These are phyloP conservation scores for Chrysina gloriosa DNA, from an alignment of 2,888 invertebrate genomes.

Conservation along the genomic window DNA sequence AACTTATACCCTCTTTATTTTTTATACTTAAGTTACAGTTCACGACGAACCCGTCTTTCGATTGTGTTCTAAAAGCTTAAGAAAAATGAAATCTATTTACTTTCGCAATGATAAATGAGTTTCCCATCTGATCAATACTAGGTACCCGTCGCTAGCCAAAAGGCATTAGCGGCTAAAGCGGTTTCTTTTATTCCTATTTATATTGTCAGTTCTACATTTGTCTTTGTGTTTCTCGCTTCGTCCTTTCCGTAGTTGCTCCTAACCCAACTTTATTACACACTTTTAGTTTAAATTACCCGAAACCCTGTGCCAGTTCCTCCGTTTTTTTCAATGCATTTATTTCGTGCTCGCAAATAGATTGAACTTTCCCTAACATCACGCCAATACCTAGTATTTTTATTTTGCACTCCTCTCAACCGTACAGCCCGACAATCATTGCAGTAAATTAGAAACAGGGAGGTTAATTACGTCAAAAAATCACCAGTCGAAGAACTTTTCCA, in stretches of 20 bases:
- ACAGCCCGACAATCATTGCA: neutral
- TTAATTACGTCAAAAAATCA: conserved; percentile 17
- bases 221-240: conserved; percentile 11
- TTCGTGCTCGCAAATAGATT: neutral
- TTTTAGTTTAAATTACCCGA: conserved; percentile 23
- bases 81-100: neutral
- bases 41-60: no score
- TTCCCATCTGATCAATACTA: conserved; percentile 13
- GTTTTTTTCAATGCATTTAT: conserved; percentile 1
- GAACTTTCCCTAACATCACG: neutral
- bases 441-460: neutral
- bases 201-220: conserved; percentile 14
- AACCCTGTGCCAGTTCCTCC: neutral
- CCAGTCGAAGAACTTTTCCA: conserved; percentile 12
- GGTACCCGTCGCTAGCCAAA: neutral
- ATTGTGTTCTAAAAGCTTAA: no score
- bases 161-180: conserved; percentile 19
- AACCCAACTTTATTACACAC: conserved; percentile 6
- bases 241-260: neutral
- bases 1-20: no score
- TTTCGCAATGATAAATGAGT: conserved; percentile 12
- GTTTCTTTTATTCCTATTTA: conserved; percentile 17
- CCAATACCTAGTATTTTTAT: neutral
- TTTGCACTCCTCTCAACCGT: neutral
- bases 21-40: no score